These are phyloP conservation scores for Nicator chloris DNA, from an alignment of 2,113 vertebrate genomes.

Conservation along the genomic window DNA sequence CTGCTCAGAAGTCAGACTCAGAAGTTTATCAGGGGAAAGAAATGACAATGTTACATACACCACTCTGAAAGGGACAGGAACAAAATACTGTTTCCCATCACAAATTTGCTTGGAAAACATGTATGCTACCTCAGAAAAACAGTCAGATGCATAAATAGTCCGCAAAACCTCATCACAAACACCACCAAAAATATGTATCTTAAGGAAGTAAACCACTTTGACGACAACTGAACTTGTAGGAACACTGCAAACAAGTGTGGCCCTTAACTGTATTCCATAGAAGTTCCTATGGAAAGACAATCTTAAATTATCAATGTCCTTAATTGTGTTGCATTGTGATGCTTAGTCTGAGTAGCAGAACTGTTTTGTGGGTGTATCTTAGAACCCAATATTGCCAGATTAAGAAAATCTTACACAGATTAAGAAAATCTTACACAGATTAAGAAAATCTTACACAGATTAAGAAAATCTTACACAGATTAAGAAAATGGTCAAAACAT, in stretches of 20 bases:
- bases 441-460: not conserved
- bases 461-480: not conserved
- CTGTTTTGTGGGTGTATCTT: not conserved
- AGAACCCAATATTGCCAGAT: not conserved
- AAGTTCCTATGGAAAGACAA: not conserved
- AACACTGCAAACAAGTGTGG: not conserved
- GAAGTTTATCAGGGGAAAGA: not conserved
- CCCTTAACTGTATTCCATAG: not conserved
- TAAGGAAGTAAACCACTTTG: not conserved
- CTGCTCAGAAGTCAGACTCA: no score
- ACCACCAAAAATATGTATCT: not conserved
- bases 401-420: not conserved
- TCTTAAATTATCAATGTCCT: not conserved
- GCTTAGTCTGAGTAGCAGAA: not conserved
- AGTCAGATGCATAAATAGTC: not conserved
- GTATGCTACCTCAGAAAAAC: not conserved
- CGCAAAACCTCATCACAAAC: not conserved
- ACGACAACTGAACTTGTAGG: not conserved
- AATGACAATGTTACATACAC: not conserved
- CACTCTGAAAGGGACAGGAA: not conserved
- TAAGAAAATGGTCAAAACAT: not conserved
- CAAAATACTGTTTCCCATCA: not conserved
- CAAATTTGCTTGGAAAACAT: not conserved
- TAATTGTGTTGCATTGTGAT: not conserved
- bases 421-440: not conserved